Conservation (phyloP, 2,888 invertebrate genomes). For the Cryptocephalus primarius region DNA sequence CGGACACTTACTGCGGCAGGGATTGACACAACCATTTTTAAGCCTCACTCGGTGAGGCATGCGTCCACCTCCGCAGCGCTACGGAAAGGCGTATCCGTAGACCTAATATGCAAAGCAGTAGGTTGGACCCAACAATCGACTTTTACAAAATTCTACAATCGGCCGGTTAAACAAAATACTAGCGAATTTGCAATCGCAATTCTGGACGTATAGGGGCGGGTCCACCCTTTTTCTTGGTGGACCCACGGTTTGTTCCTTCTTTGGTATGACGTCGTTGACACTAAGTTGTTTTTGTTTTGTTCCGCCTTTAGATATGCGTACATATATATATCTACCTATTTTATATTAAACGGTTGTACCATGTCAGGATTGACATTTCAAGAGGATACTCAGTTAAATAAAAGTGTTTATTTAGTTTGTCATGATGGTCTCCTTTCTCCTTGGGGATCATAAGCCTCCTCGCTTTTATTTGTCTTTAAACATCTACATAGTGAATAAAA, state of each 20-base stretch:
- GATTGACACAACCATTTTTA: slow-evolving; percentile 3
- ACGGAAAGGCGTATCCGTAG: background rate
- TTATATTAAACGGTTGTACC: too few species aligned
- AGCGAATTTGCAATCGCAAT: background rate
- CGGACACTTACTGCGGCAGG: slow-evolving; percentile 1
- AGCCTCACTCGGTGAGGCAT: slow-evolving; percentile 6
- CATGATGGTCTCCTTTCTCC: too few species aligned
- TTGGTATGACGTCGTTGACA: too few species aligned
- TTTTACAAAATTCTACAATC: background rate
- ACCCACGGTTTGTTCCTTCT: too few species aligned
- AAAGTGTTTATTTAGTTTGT: too few species aligned
- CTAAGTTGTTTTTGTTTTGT: too few species aligned
- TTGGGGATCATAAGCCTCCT: too few species aligned
- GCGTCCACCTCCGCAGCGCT: slow-evolving; percentile 4
- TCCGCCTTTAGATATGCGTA: too few species aligned
- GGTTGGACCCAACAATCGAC: slow-evolving; percentile 1
- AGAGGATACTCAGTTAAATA: too few species aligned
- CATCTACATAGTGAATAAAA: slow-evolving; percentile 6
- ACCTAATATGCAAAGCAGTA: background rate
- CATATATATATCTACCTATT: too few species aligned
- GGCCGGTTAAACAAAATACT: background rate
- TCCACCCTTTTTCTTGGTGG: too few species aligned
- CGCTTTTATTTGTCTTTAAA: slow-evolving; percentile 3
- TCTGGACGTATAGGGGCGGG: background rate
- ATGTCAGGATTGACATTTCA: too few species aligned